Conservation (phyloP, 2,888 invertebrate genomes). For the Oscheius myriophilus region DNA sequence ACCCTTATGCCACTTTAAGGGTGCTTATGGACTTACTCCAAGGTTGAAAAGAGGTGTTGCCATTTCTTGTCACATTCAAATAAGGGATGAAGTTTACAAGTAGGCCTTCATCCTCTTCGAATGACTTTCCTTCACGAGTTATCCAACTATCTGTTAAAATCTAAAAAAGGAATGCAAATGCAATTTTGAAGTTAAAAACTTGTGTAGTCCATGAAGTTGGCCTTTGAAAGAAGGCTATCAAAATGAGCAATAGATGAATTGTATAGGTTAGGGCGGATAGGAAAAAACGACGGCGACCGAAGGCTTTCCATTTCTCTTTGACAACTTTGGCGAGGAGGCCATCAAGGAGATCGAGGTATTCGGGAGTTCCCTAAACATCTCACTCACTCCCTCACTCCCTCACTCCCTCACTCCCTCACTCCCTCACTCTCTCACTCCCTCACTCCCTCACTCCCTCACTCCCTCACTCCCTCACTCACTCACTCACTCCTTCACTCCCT, state of each 20-base stretch:
- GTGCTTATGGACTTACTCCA: no score
- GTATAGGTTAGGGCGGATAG: conserved; percentile 85
- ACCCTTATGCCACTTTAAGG: no score
- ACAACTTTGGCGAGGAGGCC: conserved; percentile 91
- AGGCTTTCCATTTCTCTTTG: conserved; percentile 96
- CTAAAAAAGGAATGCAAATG: no score
- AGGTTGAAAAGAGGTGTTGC: not conserved
- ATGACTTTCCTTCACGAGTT: conserved; percentile 3
- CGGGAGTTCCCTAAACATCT: conserved; percentile 83
- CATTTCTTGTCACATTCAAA: not conserved
- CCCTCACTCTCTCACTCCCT: no score
- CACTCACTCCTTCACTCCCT: no score
- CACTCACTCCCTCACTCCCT: not conserved
- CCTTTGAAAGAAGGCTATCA: conserved; percentile 87
- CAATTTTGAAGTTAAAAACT: conserved; percentile 24
- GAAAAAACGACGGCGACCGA: conserved; percentile 76
- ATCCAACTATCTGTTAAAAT: conserved; percentile 13
- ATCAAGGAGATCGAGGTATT: conserved; percentile 92
- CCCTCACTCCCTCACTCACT: no score
- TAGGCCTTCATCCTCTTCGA: not conserved
- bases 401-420: not conserved
- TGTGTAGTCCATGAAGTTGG: conserved; percentile 72
- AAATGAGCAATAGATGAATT: conserved; percentile 87
- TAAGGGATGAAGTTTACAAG: not conserved
- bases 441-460: no score